A percentile compares a stretch with the other conserved stretches of the same genome.
phyloP scores from a whole-genome alignment of 2,113 vertebrate genomes.

The Hippocampus zosterae region DNA sequence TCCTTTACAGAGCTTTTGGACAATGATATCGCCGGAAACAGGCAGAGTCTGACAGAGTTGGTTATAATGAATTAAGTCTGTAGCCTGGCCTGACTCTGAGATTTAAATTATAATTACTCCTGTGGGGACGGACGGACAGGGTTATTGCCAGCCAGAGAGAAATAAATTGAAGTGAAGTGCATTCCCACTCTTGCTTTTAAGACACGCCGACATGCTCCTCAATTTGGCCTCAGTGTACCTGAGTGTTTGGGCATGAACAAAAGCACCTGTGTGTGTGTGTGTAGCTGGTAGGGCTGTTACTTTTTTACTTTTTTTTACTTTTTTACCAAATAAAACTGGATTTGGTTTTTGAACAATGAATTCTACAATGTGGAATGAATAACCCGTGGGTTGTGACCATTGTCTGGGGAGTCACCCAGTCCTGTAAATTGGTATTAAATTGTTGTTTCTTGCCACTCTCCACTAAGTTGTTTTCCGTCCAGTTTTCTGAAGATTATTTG shows the following conservation, averaged over 20 bases:
- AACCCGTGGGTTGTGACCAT: background rate
- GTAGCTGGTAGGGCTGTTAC: conserved; percentile 1
- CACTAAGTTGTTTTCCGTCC: background rate
- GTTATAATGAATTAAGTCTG: conserved; percentile 76
- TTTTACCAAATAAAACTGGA: conserved; percentile 8
- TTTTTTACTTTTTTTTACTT: too few relatives aligned
- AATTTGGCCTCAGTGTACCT: conserved; percentile 58
- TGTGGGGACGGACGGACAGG: conserved; percentile 67
- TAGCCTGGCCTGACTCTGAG: conserved; percentile 74
- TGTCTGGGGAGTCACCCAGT: background rate
- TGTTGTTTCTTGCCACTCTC: background rate
- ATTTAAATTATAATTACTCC: conserved; percentile 82
- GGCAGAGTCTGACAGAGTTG: conserved; percentile 68
- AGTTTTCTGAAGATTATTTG: background rate
- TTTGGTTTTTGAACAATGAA: conserved; percentile 10
- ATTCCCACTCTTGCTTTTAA: conserved; percentile 70
- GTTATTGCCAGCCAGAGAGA: conserved; percentile 74
- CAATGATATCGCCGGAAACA: conserved; percentile 72
- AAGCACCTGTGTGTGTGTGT: conserved; percentile 21
- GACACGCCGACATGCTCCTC: conserved; percentile 59
- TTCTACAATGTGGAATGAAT: background rate
- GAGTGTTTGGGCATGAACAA: conserved; percentile 50
- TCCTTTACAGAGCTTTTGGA: conserved; percentile 71
- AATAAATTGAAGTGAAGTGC: conserved; percentile 75
- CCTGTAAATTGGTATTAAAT: background rate